Evolutionary conservation across 2,797 vertebrate species (phyloP).

Genomic region (Mormyrops attenuatus): DNA sequence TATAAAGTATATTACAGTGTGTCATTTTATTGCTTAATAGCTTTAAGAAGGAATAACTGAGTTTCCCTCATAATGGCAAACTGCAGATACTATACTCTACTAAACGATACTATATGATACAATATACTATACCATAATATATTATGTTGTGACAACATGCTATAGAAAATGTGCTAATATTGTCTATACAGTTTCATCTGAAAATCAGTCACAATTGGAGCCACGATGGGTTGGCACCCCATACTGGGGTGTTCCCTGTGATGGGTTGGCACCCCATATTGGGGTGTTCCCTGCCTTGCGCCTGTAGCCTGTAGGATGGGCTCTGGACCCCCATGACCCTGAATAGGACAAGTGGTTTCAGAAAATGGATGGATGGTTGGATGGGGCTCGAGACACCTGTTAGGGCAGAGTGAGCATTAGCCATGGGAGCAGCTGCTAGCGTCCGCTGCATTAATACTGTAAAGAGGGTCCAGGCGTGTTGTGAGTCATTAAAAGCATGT

Average conservation of each 20-base stretch:
- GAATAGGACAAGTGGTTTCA: neutral
- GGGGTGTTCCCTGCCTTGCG: neutral
- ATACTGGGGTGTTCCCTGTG: too few species aligned
- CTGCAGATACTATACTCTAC: neutral
- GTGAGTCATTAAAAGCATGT: slow-evolving; percentile 32
- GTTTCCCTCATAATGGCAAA: neutral
- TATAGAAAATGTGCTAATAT: neutral
- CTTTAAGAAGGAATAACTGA: neutral
- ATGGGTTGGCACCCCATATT: neutral
- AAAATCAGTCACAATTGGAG: neutral
- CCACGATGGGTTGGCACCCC: too few species aligned
- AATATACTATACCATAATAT: neutral
- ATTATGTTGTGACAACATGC: neutral
- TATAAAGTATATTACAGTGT: too few species aligned
- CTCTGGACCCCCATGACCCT: neutral
- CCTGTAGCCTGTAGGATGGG: neutral
- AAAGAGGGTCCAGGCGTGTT: neutral
- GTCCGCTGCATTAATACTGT: slow-evolving; percentile 22
- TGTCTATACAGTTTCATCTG: neutral
- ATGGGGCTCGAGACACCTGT: neutral
- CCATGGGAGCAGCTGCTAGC: neutral
- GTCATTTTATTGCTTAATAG: neutral
- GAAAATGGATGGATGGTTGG: neutral
- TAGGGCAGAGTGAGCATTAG: neutral
- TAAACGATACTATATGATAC: neutral